Base-by-base conservation (phyloP, 2,888 invertebrate species). In the Lithophane ornitopus region DNA sequence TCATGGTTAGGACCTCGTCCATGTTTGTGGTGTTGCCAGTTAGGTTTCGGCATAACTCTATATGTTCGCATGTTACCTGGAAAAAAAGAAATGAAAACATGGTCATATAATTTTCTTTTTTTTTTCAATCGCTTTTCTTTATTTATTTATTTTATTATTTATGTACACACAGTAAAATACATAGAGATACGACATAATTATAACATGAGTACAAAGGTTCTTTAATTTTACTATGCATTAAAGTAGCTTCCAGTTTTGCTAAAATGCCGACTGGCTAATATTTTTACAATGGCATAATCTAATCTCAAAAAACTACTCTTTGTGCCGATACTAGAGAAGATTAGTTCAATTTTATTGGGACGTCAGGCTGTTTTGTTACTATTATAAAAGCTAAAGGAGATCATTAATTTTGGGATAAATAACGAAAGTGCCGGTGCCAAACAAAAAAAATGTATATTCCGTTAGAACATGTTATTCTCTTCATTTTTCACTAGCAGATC, bases 1-100 rank as follows among this genome's bases (percentile, higher is more conserved):
- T 91, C 54, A 92, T 89, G 19, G 94, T 92, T 62, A 97, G 93
- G 19, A 97, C 92, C 9, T 97, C 97, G 3, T 95, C 93, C 91
- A 97, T 97, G 0, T 94, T 94, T 1, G 97, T 96, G 1, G 96
- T 91, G 86, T 97, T 97, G 22, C 94, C 94, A 8, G 96, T 96
- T 26, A 96, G 83, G 76, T 96, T 96, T 0, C 91, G 88, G 80
- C 96, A 96, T 8, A 96, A 91, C 79, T 94, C 92, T 70, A 96
- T 91, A 86, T 95, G 95, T 84, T 95, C 91, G 75, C 96, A 96
- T 61, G 96, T 96, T 75, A 96, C 94, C 96, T 96, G 92, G 3
- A 92, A 92, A 44, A 68, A 7, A 0, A 1, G 0, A 62, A 67
- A 52, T 28, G 4, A 7, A 9, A 28, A 44, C 6, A 22, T 11